Conservation (phyloP, 2,888 invertebrate species). For the Brenthis daphne region DNA sequence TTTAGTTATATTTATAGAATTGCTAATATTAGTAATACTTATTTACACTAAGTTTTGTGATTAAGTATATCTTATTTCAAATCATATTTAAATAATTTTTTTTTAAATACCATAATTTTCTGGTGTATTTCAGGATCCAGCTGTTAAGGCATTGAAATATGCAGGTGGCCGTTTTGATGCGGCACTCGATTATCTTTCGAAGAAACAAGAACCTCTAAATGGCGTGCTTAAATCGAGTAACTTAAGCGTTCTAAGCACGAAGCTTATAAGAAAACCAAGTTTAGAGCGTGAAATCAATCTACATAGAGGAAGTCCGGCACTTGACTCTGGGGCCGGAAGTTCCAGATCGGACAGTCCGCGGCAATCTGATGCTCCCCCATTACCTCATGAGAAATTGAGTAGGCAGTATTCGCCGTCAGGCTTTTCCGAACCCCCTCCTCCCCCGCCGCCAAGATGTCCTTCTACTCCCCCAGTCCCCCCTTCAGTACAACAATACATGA, state of each 20-base stretch:
- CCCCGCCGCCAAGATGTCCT: slow-evolving; percentile 88
- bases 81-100: no score
- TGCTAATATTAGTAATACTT: no score
- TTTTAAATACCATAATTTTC: no score
- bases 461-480: slow-evolving; percentile 87
- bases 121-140: slow-evolving; percentile 82
- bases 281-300: slow-evolving; percentile 91
- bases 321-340: slow-evolving; percentile 94
- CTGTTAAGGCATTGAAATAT: slow-evolving; percentile 86
- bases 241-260: slow-evolving; percentile 84
- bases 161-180: slow-evolving; percentile 87
- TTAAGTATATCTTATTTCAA: no score
- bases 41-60: no score
- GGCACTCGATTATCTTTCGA: slow-evolving; percentile 86
- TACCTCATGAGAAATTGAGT: slow-evolving; percentile 85
- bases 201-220: slow-evolving; percentile 83
- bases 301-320: slow-evolving; percentile 91
- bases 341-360: slow-evolving; percentile 95
- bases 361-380: slow-evolving; percentile 81
- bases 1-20: no score
- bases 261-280: slow-evolving; percentile 93
- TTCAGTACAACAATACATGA: slow-evolving; percentile 80
- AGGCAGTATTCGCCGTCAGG: slow-evolving; percentile 88
- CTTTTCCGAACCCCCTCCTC: slow-evolving; percentile 86
- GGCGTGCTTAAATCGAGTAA: slow-evolving; percentile 79